Evolutionary conservation across 2,113 vertebrate species (phyloP).

Genomic region (Oxyruncus cristatus): DNA sequence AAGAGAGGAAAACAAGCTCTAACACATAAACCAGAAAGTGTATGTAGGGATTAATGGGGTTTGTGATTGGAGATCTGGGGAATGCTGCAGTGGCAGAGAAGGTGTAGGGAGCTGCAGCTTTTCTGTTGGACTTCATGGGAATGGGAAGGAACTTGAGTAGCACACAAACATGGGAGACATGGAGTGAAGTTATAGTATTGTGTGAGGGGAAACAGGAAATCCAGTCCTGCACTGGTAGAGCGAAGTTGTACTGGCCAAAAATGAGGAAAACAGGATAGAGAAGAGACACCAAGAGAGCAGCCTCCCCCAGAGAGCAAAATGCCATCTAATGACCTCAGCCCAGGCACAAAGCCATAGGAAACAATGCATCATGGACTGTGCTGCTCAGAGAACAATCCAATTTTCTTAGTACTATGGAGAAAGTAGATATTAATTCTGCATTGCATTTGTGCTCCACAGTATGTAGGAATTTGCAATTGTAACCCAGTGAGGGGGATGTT

Average conservation of each 20-base stretch:
- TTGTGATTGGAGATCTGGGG: neutral
- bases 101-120: neutral
- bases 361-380: neutral
- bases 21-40: neutral
- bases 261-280: neutral
- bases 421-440: conserved; percentile 8
- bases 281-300: neutral
- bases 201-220: neutral
- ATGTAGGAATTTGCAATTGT: conserved; percentile 14
- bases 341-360: conserved; percentile 13
- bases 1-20: neutral
- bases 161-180: neutral
- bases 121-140: neutral
- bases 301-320: neutral
- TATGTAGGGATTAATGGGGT: neutral
- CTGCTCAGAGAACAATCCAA: neutral
- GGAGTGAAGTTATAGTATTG: neutral
- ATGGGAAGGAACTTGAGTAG: neutral
- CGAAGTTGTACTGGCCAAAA: neutral
- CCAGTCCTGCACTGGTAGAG: neutral
- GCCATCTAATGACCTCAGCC: conserved; percentile 31
- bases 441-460: neutral
- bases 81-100: neutral
- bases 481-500: neutral
- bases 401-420: neutral